These are phyloP conservation scores for Beroe forskalii DNA, from an alignment of 37 sponge, comb jelly and placozoan species.

Conservation along the genomic window DNA sequence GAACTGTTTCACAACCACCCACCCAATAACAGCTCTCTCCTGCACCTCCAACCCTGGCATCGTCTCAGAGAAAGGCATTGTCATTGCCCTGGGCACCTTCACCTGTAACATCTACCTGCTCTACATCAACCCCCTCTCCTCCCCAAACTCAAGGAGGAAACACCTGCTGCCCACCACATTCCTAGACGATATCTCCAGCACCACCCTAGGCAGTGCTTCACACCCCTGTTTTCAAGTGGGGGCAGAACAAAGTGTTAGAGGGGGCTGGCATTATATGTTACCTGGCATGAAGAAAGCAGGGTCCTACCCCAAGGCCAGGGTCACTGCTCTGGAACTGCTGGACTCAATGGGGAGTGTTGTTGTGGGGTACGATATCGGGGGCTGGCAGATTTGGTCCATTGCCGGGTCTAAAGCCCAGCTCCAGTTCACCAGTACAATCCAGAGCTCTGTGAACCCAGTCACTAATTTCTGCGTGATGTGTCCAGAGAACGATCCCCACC, in stretches of 20 bases:
- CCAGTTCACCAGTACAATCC: conserved; percentile 22
- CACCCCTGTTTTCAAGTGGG: conserved; percentile 63
- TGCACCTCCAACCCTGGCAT: conserved; percentile 20
- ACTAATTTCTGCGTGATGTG: conserved; percentile 8
- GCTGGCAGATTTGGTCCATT: conserved; percentile 63
- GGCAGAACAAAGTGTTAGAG: neutral
- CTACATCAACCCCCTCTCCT: conserved; percentile 10
- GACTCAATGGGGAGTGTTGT: conserved; percentile 8
- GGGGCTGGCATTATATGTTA: neutral
- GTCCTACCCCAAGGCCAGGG: neutral
- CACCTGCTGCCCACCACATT: conserved; percentile 32
- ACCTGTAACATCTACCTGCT: neutral
- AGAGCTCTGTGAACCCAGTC: neutral
- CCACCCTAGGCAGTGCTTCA: neutral
- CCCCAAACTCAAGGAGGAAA: conserved; percentile 50
- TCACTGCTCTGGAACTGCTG: neutral
- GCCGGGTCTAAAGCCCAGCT: conserved; percentile 53
- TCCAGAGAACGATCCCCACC: conserved; percentile 56
- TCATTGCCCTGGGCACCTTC: neutral
- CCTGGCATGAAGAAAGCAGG: neutral
- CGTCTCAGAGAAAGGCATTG: neutral
- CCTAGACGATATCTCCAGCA: conserved; percentile 31
- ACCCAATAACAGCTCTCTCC: neutral
- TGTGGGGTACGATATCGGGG: conserved; percentile 13
- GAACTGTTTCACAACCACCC: conserved; percentile 51